Percentiles rank a stretch among this genome's conserved stretches.
phyloP scores from a whole-genome alignment of 2,888 invertebrate species.

The Cryptus armator region DNA sequence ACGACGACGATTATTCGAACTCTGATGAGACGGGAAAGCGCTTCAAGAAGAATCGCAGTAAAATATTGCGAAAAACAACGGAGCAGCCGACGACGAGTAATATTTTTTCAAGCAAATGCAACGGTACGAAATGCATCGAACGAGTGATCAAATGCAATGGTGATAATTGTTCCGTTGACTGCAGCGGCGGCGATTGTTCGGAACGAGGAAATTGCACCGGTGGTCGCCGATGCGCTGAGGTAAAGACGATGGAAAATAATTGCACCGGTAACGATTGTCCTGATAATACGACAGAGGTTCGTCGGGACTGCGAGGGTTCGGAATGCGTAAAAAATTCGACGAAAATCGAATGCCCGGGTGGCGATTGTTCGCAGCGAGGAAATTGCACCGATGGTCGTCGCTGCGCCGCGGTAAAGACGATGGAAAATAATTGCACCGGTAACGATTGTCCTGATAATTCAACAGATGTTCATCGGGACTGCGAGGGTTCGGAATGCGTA shows the following conservation, averaged over 20 bases:
- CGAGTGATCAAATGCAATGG: neutral
- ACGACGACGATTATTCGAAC: neutral
- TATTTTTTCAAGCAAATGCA: neutral
- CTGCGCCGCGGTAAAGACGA: neutral
- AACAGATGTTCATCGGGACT: neutral
- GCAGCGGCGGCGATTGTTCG: conserved; percentile 10
- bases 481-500: neutral
- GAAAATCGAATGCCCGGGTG: neutral
- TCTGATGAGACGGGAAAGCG: neutral
- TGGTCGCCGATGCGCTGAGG: neutral
- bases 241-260: neutral
- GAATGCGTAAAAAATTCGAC: conserved; percentile 3
- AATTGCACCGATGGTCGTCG: neutral
- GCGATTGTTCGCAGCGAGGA: neutral
- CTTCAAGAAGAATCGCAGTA: too few species aligned
- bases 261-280: conserved; percentile 9
- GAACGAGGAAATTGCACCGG: neutral
- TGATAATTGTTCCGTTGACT: neutral
- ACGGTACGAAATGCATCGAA: neutral
- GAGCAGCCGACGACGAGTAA: neutral
- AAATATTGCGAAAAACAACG: neutral
- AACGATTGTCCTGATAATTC: neutral
- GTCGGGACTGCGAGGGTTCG: neutral
- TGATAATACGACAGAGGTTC: neutral
- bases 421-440: neutral